Evolutionary conservation across 2,797 vertebrate genomes (phyloP).

Genomic region (Chromis chromis): DNA sequence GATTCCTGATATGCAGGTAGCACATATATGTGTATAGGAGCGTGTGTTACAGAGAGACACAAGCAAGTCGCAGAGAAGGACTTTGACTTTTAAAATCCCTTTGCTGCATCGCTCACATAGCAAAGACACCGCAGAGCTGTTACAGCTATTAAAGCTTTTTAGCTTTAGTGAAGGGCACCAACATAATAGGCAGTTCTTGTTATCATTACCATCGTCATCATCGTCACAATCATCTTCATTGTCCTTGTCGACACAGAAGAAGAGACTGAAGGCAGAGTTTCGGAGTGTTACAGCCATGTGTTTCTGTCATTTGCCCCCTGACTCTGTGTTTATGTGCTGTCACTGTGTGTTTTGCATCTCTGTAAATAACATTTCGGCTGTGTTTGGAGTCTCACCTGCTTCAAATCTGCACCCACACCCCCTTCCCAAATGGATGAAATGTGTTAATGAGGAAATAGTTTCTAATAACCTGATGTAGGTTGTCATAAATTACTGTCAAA

Average conservation of each 20-base stretch:
- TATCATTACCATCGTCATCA: constrained; percentile 27
- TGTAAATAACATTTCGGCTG: constrained; percentile 41
- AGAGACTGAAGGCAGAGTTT: constrained; percentile 9
- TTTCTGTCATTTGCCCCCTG: constrained; percentile 53
- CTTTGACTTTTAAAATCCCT: constrained; percentile 40
- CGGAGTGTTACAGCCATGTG: constrained; percentile 45
- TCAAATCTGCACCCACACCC: neutral
- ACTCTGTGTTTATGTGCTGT: constrained; percentile 50
- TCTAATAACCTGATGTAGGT: too few species aligned
- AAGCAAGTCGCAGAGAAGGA: neutral
- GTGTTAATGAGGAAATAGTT: neutral
- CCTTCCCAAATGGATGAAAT: neutral
- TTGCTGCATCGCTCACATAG: constrained; percentile 15
- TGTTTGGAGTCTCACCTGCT: constrained; percentile 42
- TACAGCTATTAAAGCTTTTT: constrained; percentile 36
- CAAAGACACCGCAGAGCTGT: constrained; percentile 26
- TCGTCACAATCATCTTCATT: constrained; percentile 28
- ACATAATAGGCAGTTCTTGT: constrained; percentile 41
- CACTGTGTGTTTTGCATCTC: constrained; percentile 39
- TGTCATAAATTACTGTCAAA: too few species aligned
- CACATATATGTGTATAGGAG: constrained; percentile 34
- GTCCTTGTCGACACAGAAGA: constrained; percentile 21
- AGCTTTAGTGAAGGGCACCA: constrained; percentile 31
- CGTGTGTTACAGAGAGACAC: constrained; percentile 1
- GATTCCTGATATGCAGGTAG: constrained; percentile 74